Base-by-base conservation (phyloP, 1,140 invertebrate species). In the Melitaea cinxia region DNA sequence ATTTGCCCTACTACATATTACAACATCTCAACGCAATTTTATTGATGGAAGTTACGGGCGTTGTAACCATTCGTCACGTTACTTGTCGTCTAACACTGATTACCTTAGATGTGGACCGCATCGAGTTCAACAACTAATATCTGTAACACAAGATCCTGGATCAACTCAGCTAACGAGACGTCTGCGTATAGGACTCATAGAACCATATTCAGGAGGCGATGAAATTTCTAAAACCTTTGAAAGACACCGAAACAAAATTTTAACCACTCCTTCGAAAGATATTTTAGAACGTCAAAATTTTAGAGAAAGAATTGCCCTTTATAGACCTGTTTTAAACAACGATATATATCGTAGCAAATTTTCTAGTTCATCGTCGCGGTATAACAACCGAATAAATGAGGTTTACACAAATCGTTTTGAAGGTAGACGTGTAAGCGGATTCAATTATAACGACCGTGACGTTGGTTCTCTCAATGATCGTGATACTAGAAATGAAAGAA, bases 21-120 rank as follows among this genome's bases (percentile, higher is more conserved):
- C 78, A 67, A 70, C 61, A 55, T 79, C 83, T 12, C 82, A 88
- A 21, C 57, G 76, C 54, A 80, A 68, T 60, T 68, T 85, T 55
- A 69, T 87, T 82, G 71, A 89, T 88, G 87, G 85, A 75, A 82
- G 85, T 70, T 63, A 78, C 42, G 50, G 70, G 68, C 81, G 78
- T 56, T 81, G 73, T 63, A 73, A 77, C 23, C 72, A 64, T 39
- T 64, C 70, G 24, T 47, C 70, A 15, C 62, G 68, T 26, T 53
- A 33, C 45, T 45, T 63, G 21, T 39, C 57, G 19, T 33, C 50
- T 35, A 73, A 80, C 24, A 68, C 26, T 7, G 54, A 55, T 15
- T 15, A 59, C 37, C 23, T 45, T 12, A 14, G 35, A 7, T 42
- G 54, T 28, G 37, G 53, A 35, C 49, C 30, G 2, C 12, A 62